These are phyloP conservation scores for Anguilla anguilla DNA, from an alignment of 2,797 vertebrate species.

Conservation along the genomic window DNA sequence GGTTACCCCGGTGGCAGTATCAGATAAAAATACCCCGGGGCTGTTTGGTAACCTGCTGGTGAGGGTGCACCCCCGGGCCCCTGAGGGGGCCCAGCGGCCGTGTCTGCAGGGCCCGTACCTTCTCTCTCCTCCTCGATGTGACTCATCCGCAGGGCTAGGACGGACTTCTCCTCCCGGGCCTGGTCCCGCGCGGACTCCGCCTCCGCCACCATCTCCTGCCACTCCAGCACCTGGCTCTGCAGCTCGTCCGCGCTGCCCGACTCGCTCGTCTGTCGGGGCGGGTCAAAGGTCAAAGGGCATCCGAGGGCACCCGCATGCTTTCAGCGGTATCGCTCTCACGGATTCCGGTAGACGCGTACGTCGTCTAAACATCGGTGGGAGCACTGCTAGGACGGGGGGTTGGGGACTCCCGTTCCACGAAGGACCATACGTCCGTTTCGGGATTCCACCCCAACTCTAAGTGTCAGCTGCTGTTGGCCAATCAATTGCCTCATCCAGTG, in stretches of 20 bases:
- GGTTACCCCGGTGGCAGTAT: neutral
- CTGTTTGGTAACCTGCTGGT: neutral
- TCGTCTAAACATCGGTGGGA: no score
- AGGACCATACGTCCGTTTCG: no score
- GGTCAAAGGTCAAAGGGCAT: no score
- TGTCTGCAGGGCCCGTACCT: conserved; percentile 71
- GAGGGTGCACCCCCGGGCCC: neutral
- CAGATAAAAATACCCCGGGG: neutral
- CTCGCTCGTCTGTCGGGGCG: conserved; percentile 80
- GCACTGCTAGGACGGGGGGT: no score
- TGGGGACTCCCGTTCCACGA: no score
- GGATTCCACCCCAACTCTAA: no score
- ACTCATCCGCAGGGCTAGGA: conserved; percentile 78
- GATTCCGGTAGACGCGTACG: no score
- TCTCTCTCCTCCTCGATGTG: conserved; percentile 92
- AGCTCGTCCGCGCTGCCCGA: conserved; percentile 85
- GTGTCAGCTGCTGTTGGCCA: no score
- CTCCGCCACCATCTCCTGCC: conserved; percentile 83
- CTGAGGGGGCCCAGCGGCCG: neutral
- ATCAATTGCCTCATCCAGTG: no score
- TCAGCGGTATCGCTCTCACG: no score
- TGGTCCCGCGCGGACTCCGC: conserved; percentile 74
- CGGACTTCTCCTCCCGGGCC: conserved; percentile 78
- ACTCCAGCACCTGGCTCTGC: conserved; percentile 85
- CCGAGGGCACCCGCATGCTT: no score